Base-by-base conservation (phyloP, 2,113 vertebrate species). In the Platanista minor region DNA sequence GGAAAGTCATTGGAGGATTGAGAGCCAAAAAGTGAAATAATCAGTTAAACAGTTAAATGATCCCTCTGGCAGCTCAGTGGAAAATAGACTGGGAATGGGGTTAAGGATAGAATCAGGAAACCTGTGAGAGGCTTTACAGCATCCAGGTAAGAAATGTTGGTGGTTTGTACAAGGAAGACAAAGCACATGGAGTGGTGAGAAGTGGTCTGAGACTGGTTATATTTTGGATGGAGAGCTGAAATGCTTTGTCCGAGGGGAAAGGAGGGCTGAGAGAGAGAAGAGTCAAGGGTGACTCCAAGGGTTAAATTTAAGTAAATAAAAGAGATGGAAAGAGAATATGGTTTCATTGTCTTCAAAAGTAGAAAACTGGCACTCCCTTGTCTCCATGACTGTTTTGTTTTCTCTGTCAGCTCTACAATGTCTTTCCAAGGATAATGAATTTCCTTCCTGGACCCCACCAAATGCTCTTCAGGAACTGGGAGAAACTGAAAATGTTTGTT, bases 401-500 rank as follows among this genome's bases (percentile, higher is more conserved):
- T 74, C 39, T 67, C 93, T 43, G 80, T 46, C 96, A 99, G 99
- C 12, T 99, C 27, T 99, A 98, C 64, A 98, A 98, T 80, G 0
- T 36, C 2, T 39, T 98, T 2, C 99, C 99, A 0, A 61, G 95
- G 62, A 31, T 99, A 97, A 97, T 99, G 94, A 98, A 95, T 21
- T 95, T 96, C 91, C 0, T 99, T 2, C 99, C 99, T 81, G 99
- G 99, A 92, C 17, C 98, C 2, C 99, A 99, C 94, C 95, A 97
- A 23, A 98, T 36, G 20, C 5, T 99, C 36, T 85, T 98, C 12
- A 67, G 25, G 49, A 71, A 98, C 31, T 74, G 80, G 21, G 14
- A 5, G 0, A 10, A 54, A 1, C 0, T 99, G 20, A 87, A 96
- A 15, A 46, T 21, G 0, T 99, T 98, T 17, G 12, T 98, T 8